Evolutionary conservation across 37 sponge, comb jelly and placozoan genomes (phyloP), one percentile per base, ranked within the genome.

Genomic region (Halichondria panicea): DNA sequence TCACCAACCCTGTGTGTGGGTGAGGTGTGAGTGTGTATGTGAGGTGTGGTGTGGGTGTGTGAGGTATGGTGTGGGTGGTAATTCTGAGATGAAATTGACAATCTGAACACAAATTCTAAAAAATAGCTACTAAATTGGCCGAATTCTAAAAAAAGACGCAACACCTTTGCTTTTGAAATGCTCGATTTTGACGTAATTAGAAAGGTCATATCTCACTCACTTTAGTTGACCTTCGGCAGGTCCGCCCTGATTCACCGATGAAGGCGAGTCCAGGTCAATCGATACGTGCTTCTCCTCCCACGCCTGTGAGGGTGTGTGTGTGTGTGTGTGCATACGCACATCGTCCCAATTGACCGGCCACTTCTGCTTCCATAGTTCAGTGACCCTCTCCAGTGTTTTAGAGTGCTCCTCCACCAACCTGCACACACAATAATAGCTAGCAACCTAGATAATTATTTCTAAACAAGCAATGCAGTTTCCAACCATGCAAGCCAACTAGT

Each of bases 1-100:
- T 91, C 91, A 19, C 91, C 91, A 42, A 78, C 65, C 54, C 90
- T 90, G 54, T 18, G 52, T n/a, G n/a, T n/a, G n/a, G n/a, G n/a
- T n/a, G n/a, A n/a, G 13, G 72, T 37, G 38, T 54, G 63, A 24
- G 71, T 45, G 54, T 22, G 31, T 63, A 37, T 30, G n/a, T n/a
- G n/a, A n/a, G n/a, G n/a, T n/a, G n/a, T n/a, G n/a, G n/a, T n/a
- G n/a, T n/a, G n/a, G n/a, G n/a, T n/a, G n/a, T n/a, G n/a, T n/a
- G n/a, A n/a, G n/a, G n/a, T n/a, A n/a, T n/a, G n/a, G n/a, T n/a
- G n/a, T n/a, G n/a, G n/a, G n/a, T n/a, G n/a, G n/a, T n/a, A n/a
- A n/a, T n/a, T n/a, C n/a, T n/a, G n/a, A n/a, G n/a, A n/a, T n/a
- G n/a, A n/a, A n/a, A n/a, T n/a, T n/a, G n/a, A n/a, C n/a, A n/a